Conservation (phyloP, 2,797 vertebrate genomes). For the Gobio occitaniae region DNA sequence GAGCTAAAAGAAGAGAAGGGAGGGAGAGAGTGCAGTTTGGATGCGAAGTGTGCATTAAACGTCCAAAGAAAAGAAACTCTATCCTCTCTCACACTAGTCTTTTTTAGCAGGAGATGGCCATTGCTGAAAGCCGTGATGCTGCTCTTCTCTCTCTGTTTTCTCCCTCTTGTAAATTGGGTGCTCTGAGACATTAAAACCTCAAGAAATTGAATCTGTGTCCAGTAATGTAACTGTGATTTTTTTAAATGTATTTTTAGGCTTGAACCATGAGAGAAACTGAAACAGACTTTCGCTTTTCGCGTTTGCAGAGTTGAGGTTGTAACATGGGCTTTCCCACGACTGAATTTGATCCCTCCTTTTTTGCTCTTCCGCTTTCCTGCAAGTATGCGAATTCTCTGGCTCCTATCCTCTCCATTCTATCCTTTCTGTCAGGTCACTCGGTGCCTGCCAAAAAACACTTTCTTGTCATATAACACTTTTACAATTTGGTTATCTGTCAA, state of each 20-base stretch:
- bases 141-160: background rate
- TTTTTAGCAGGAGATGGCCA: constrained; percentile 42
- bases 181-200: background rate
- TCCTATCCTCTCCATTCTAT: constrained; percentile 49
- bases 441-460: constrained; percentile 59
- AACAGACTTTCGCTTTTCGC: constrained; percentile 10
- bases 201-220: background rate
- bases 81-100: constrained; percentile 43
- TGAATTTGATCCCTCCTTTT: constrained; percentile 47
- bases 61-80: constrained; percentile 64
- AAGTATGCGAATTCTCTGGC: constrained; percentile 28
- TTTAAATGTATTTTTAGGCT: background rate
- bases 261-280: constrained; percentile 16
- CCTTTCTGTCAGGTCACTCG: constrained; percentile 53
- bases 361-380: constrained; percentile 45
- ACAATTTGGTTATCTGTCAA: constrained; percentile 24
- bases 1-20: constrained; percentile 22
- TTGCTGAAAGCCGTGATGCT: constrained; percentile 32
- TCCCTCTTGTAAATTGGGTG: background rate
- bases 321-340: constrained; percentile 63
- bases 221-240: constrained; percentile 18
- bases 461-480: constrained; percentile 53
- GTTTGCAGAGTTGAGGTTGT: constrained; percentile 36
- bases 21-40: constrained; percentile 39
- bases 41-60: constrained; percentile 20